Percentiles rank a stretch among this genome's conserved stretches.
Evolutionary conservation across 2,888 invertebrate species (phyloP).

Genomic region (Parnassius apollo): DNA sequence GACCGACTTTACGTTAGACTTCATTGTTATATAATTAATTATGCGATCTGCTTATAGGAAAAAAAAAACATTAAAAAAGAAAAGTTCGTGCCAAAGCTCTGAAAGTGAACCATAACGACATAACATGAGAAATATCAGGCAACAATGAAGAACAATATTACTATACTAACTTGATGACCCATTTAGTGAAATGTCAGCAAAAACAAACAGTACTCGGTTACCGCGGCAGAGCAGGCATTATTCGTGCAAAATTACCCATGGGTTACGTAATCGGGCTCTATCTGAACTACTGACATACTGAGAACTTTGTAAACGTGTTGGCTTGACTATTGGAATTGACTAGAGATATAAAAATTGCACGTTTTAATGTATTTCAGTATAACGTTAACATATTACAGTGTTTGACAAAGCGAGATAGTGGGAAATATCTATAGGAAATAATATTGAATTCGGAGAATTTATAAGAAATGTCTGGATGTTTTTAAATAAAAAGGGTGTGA

Average conservation of each 20-base stretch:
- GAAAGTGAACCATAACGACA: conserved; percentile 1
- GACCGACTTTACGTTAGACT: too few species aligned
- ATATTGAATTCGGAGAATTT: too few species aligned
- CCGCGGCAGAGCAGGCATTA: conserved; percentile 20
- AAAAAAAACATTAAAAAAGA: not conserved
- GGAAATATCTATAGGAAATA: too few species aligned
- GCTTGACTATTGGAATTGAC: conserved; percentile 4
- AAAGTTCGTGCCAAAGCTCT: not conserved
- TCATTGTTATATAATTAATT: too few species aligned
- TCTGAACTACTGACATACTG: conserved; percentile 32
- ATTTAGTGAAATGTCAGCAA: conserved; percentile 34
- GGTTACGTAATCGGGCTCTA: conserved; percentile 43
- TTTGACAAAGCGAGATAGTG: too few species aligned
- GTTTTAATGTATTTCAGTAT: not conserved
- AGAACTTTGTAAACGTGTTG: conserved; percentile 31
- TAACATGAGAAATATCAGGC: conserved; percentile 9
- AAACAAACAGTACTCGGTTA: conserved; percentile 27
- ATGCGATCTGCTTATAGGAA: not conserved
- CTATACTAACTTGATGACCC: conserved; percentile 18
- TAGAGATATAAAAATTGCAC: conserved; percentile 16
- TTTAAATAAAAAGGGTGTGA: too few species aligned
- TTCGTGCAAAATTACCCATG: conserved; percentile 45
- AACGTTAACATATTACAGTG: not conserved
- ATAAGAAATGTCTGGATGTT: too few species aligned
- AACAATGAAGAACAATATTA: conserved; percentile 11